Evolutionary conservation across 1,140 invertebrate species (phyloP).

Genomic region (Eupeodes corollae): DNA sequence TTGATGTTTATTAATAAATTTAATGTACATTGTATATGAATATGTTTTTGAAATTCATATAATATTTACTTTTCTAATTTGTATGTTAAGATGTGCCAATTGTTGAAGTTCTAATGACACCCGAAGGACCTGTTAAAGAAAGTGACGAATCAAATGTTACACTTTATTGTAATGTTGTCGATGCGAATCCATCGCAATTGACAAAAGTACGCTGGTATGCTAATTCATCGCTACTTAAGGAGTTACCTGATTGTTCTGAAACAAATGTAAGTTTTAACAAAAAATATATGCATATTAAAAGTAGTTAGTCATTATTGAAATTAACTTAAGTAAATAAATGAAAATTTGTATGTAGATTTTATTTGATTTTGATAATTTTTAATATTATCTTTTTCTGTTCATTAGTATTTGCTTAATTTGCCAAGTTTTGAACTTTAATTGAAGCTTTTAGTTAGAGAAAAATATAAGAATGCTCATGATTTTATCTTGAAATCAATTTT

Average conservation of each 20-base stretch:
- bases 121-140: slow-evolving; percentile 62
- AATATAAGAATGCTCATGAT: too few species aligned
- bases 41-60: neutral
- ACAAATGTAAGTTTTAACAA: slow-evolving; percentile 5
- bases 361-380: too few species aligned
- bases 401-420: too few species aligned
- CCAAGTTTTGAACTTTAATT: too few species aligned
- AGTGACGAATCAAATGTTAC: slow-evolving; percentile 70
- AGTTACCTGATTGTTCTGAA: slow-evolving; percentile 62
- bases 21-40: neutral
- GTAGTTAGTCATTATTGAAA: neutral
- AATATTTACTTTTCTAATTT: neutral
- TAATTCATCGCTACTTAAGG: slow-evolving; percentile 68
- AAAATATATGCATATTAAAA: neutral
- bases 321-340: neutral
- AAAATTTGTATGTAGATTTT: neutral
- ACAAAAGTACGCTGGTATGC: slow-evolving; percentile 70
- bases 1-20: neutral
- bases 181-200: slow-evolving; percentile 53
- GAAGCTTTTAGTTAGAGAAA: too few species aligned
- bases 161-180: slow-evolving; percentile 62
- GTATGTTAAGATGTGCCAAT: slow-evolving; percentile 53
- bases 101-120: slow-evolving; percentile 65
- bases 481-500: too few species aligned
- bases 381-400: too few species aligned